A percentile compares a stretch with the other conserved stretches of the same genome.
These are phyloP conservation scores for Petrocephalus schoutedeni DNA, from an alignment of 2,797 vertebrate genomes.

Conservation along the genomic window DNA sequence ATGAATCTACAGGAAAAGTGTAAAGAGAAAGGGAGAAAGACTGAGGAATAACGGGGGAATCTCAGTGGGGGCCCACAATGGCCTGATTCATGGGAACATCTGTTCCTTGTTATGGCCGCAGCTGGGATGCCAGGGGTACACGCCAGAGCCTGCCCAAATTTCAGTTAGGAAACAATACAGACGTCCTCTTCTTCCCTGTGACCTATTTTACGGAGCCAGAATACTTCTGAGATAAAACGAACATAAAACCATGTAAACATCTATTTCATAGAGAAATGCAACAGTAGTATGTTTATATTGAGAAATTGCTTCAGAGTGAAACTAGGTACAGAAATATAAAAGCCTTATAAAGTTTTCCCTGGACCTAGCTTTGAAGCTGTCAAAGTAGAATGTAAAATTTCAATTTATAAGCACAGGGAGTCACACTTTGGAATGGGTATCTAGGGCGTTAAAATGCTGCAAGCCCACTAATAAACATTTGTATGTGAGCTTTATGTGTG, in stretches of 20 bases:
- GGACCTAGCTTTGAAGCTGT: background rate
- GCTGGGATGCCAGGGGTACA: conserved; percentile 60
- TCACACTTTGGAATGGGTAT: background rate
- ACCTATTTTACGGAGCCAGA: conserved; percentile 61
- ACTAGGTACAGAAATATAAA: background rate
- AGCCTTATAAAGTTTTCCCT: background rate
- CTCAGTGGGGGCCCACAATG: conserved; percentile 60
- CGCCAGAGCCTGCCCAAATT: conserved; percentile 55
- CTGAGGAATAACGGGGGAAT: conserved; percentile 9
- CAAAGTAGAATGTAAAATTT: background rate
- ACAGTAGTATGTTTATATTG: background rate
- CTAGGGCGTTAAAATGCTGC: background rate
- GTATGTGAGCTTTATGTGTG: background rate
- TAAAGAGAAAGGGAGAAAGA: conserved; percentile 8
- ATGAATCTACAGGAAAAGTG: conserved; percentile 73
- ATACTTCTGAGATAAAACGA: conserved; percentile 31
- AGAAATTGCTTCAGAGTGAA: background rate
- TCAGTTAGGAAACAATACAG: conserved; percentile 60
- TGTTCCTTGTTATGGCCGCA: conserved; percentile 64
- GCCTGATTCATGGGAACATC: conserved; percentile 74
- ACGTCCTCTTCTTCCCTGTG: conserved; percentile 64
- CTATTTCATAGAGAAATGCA: background rate
- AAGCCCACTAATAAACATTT: background rate
- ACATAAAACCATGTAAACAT: background rate
- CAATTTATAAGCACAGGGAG: background rate